A percentile compares a stretch with the other conserved stretches of the same genome.
Evolutionary conservation across 2,888 invertebrate genomes (phyloP).

Genomic region (Chloroclysta siterata): DNA sequence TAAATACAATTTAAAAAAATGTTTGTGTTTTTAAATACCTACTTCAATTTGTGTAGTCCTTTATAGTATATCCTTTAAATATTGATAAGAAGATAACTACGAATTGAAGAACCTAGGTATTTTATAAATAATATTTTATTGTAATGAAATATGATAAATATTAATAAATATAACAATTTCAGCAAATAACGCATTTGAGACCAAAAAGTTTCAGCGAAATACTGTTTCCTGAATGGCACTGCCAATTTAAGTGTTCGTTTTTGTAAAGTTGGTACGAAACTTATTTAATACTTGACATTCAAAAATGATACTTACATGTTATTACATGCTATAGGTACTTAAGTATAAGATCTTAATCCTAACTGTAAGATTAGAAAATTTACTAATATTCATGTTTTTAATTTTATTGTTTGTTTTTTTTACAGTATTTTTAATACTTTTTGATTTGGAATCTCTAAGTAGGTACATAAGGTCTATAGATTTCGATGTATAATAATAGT

Average conservation of each 20-base stretch:
- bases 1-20: no score
- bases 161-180: no score
- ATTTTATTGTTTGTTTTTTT: conserved; percentile 3
- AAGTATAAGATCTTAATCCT: neutral
- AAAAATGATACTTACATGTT: neutral
- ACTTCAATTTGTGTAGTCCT: no score
- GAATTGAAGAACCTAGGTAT: no score
- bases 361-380: neutral
- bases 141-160: no score
- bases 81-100: no score
- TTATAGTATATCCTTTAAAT: no score
- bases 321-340: neutral
- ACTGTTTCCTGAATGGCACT: neutral
- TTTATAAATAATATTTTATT: no score
- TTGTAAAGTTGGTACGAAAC: neutral
- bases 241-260: neutral
- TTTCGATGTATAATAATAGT: neutral
- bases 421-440: neutral
- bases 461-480: neutral
- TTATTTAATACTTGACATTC: neutral
- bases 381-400: neutral
- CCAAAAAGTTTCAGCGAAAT: no score
- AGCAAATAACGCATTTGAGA: neutral
- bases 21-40: no score
- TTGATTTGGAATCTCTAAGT: neutral